Evolutionary conservation across 1,140 invertebrate genomes (phyloP).

Genomic region (Neodiprion lecontei): DNA sequence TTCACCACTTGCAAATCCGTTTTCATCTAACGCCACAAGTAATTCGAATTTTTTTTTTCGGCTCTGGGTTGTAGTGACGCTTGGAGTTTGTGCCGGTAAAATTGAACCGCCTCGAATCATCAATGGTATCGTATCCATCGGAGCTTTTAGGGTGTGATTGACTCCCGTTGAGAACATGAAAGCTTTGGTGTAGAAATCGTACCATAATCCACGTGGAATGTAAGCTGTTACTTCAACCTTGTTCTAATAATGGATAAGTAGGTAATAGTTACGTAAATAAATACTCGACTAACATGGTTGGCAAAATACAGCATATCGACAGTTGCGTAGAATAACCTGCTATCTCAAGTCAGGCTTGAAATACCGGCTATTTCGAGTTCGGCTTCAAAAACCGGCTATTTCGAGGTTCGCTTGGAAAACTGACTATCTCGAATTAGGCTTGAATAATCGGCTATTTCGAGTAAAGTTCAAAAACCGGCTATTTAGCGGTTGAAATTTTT

Average conservation of each 20-base stretch:
- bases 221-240: constrained; percentile 63
- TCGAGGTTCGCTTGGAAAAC: too few species aligned
- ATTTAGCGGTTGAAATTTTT: too few species aligned
- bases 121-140: constrained; percentile 71
- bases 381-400: too few species aligned
- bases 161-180: constrained; percentile 60
- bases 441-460: too few species aligned
- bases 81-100: constrained; percentile 72
- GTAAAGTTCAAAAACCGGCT: too few species aligned
- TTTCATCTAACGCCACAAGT: constrained; percentile 64
- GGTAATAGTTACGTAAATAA: neutral
- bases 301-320: too few species aligned
- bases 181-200: constrained; percentile 68
- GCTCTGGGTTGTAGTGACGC: constrained; percentile 68
- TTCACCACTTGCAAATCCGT: constrained; percentile 66
- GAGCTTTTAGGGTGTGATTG: constrained; percentile 62
- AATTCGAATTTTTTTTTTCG: constrained; percentile 69
- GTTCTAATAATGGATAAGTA: neutral
- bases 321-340: too few species aligned
- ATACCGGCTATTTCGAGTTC: too few species aligned
- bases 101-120: constrained; percentile 76
- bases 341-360: too few species aligned
- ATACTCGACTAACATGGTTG: too few species aligned
- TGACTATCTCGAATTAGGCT: too few species aligned
- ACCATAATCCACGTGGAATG: constrained; percentile 78